Evolutionary conservation across 2,888 invertebrate species (phyloP).

Genomic region (Crematogaster levior): DNA sequence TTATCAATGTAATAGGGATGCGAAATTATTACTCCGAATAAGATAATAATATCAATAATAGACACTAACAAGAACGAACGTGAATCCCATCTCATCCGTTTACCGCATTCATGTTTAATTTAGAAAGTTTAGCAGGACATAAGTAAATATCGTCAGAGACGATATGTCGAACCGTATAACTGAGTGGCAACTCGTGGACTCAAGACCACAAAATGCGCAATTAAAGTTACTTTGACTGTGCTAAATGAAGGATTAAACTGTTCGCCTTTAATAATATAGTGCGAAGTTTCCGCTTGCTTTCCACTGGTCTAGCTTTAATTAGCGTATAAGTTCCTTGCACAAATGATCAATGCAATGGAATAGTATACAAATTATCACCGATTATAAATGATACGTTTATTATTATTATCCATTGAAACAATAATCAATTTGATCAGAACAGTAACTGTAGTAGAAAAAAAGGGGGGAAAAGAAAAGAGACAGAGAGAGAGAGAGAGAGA

Average conservation of each 20-base stretch:
- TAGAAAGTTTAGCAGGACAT: slow-evolving; percentile 14
- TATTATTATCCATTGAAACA: background rate
- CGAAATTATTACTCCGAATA: background rate
- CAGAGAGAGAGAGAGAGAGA: background rate
- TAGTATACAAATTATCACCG: background rate
- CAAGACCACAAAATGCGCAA: background rate
- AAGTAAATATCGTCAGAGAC: slow-evolving; percentile 34
- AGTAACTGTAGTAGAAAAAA: background rate
- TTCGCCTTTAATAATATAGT: background rate
- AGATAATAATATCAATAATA: slow-evolving; percentile 6
- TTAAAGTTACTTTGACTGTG: slow-evolving; percentile 34
- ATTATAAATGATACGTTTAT: background rate
- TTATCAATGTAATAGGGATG: background rate
- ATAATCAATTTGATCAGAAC: background rate
- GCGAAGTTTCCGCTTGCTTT: background rate
- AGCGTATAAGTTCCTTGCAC: background rate
- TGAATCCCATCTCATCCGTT: slow-evolving; percentile 2
- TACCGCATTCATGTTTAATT: slow-evolving; percentile 13
- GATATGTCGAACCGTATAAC: slow-evolving; percentile 15
- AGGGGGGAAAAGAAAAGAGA: no score
- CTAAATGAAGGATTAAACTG: slow-evolving; percentile 16
- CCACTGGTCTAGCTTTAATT: background rate
- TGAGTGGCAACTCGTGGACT: background rate
- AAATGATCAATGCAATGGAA: background rate
- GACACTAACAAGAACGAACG: slow-evolving; percentile 1